Percentiles rank a stretch among this genome's conserved stretches.
phyloP scores from a whole-genome alignment of 2,797 vertebrate genomes.

The Acipenser oxyrinchus region DNA sequence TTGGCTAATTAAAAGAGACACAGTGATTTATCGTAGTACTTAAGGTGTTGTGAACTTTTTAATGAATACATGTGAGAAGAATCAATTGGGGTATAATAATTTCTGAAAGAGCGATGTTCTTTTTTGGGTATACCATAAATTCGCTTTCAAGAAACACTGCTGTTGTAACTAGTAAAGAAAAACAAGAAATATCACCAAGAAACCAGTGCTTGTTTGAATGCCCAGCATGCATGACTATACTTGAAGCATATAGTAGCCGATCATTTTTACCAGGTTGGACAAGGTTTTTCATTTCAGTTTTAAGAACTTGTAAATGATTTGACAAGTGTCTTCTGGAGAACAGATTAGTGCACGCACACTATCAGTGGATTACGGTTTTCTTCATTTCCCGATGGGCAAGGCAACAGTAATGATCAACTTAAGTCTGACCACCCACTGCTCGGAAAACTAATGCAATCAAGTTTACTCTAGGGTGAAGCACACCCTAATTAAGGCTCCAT shows the following conservation, averaged over 20 bases:
- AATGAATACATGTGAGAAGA: no score
- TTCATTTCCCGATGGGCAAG: background rate
- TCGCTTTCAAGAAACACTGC: no score
- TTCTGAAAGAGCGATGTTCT: no score
- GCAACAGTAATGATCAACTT: constrained; percentile 13
- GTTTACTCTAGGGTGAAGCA: constrained; percentile 4
- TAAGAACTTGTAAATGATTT: constrained; percentile 9
- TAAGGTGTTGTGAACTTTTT: no score
- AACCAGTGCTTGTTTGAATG: no score
- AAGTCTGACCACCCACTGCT: constrained; percentile 37
- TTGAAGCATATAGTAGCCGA: background rate
- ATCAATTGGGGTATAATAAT: no score
- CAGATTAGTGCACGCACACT: constrained; percentile 12
- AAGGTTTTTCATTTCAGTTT: no score
- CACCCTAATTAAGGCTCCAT: background rate
- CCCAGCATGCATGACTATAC: background rate
- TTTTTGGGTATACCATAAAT: no score
- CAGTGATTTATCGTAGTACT: no score
- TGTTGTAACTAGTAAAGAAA: background rate
- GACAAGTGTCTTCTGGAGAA: constrained; percentile 21
- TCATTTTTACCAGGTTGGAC: no score
- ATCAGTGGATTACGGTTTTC: background rate
- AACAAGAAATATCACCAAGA: constrained; percentile 15
- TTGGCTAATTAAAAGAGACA: no score
- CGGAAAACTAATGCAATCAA: constrained; percentile 39